A percentile compares a stretch with the other conserved stretches of the same genome.
Conservation (phyloP, 2,888 invertebrate genomes). For the Melipona bicolor region DNA sequence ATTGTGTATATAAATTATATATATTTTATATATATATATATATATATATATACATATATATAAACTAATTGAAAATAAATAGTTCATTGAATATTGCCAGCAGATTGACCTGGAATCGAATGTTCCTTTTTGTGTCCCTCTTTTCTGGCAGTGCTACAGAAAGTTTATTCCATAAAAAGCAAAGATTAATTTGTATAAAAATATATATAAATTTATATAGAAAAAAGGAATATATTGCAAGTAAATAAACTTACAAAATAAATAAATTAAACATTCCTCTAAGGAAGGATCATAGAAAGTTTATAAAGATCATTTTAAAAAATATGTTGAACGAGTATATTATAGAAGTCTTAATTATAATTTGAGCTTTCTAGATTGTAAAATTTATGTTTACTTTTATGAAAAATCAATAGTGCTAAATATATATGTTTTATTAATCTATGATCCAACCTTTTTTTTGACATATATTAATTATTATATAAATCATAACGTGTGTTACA, state of each 20-base stretch:
- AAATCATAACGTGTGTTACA: slow-evolving; percentile 71
- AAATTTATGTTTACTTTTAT: slow-evolving; percentile 39
- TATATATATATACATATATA: neutral
- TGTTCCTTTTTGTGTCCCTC: slow-evolving; percentile 48
- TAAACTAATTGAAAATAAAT: slow-evolving; percentile 72
- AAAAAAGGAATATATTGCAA: slow-evolving; percentile 75
- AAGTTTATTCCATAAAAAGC: slow-evolving; percentile 69
- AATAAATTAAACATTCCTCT: slow-evolving; percentile 71
- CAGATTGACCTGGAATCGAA: slow-evolving; percentile 74
- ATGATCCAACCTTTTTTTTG: slow-evolving; percentile 66
- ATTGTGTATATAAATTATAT: neutral
- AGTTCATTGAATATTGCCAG: slow-evolving; percentile 70
- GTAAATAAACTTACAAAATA: slow-evolving; percentile 75
- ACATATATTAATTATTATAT: slow-evolving; percentile 66
- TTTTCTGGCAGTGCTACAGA: slow-evolving; percentile 68
- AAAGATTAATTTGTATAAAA: slow-evolving; percentile 75
- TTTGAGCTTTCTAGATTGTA: slow-evolving; percentile 49
- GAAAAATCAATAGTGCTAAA: slow-evolving; percentile 40
- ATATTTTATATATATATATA: neutral
- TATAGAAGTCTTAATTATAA: slow-evolving; percentile 57
- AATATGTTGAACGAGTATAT: slow-evolving; percentile 52
- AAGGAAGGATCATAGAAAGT: slow-evolving; percentile 71
- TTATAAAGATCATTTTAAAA: slow-evolving; percentile 53
- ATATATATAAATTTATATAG: slow-evolving; percentile 75
- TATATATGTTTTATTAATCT: slow-evolving; percentile 39